phyloP scores from a whole-genome alignment of 2,113 vertebrate genomes.

The Pterophyllum scalare region DNA sequence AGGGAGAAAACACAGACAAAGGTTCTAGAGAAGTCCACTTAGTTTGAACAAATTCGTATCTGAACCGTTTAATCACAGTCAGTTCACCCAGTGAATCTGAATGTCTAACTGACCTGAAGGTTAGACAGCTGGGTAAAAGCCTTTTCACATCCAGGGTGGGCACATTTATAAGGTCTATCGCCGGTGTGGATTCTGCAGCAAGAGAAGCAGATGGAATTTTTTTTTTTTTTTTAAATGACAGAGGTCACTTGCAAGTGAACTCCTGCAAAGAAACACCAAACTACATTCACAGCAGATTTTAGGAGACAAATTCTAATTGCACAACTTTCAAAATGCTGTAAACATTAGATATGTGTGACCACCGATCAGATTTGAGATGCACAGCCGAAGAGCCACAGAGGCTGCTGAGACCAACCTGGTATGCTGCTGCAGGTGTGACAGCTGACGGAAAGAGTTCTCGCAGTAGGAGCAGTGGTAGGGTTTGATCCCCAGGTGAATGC shows the following conservation, averaged over 20 bases:
- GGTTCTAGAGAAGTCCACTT: not conserved
- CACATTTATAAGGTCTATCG: slow-evolving; percentile 85
- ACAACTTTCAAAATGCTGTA: too few species aligned
- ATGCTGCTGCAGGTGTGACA: slow-evolving; percentile 98
- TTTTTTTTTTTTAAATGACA: too few species aligned
- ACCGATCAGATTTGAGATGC: not conserved
- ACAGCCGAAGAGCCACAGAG: not conserved
- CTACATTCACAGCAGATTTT: not conserved
- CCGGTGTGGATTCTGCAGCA: slow-evolving; percentile 83
- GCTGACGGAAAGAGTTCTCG: slow-evolving; percentile 97
- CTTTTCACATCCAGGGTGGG: slow-evolving; percentile 85
- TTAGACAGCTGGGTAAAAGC: slow-evolving; percentile 86
- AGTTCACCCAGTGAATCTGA: not conserved
- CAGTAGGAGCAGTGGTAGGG: slow-evolving; percentile 99
- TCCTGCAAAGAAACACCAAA: not conserved
- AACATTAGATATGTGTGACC: not conserved
- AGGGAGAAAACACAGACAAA: not conserved
- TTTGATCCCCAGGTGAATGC: slow-evolving; percentile 98
- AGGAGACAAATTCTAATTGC: not conserved
- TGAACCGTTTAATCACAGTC: not conserved
- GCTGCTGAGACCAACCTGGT: slow-evolving; percentile 85
- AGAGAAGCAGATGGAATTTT: not conserved
- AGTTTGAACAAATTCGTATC: not conserved
- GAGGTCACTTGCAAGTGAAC: not conserved
- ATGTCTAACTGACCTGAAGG: slow-evolving; percentile 76